phyloP scores from a whole-genome alignment of 2,113 vertebrate species.

The Plectropomus leopardus region DNA sequence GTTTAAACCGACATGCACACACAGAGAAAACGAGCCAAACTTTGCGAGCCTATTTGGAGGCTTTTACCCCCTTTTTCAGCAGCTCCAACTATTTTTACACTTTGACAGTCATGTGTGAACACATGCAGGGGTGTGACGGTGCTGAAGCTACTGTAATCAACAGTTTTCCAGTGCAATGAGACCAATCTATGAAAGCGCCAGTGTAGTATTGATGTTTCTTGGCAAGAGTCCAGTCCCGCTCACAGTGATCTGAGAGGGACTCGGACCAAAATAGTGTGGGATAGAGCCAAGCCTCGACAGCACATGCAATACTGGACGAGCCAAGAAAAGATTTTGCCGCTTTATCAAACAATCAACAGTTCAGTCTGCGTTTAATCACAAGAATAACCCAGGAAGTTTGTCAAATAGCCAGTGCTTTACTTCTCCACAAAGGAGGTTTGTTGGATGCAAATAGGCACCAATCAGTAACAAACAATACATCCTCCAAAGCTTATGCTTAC shows the following conservation, averaged over 20 bases:
- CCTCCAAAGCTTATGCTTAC: neutral
- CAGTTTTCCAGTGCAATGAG: slow-evolving; percentile 42
- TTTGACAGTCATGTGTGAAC: slow-evolving; percentile 15
- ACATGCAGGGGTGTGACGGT: slow-evolving; percentile 8
- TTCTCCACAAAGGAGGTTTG: slow-evolving; percentile 15
- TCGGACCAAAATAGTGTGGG: slow-evolving; percentile 33
- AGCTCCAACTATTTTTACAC: slow-evolving; percentile 26
- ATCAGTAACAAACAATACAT: slow-evolving; percentile 26
- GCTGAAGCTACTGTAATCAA: slow-evolving; percentile 31
- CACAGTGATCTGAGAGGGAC: slow-evolving; percentile 42
- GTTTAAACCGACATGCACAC: slow-evolving; percentile 38
- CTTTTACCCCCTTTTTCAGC: slow-evolving; percentile 23
- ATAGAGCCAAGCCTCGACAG: slow-evolving; percentile 43
- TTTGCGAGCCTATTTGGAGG: slow-evolving; percentile 34
- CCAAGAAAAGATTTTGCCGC: slow-evolving; percentile 42
- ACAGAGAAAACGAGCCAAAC: slow-evolving; percentile 31
- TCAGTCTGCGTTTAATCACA: slow-evolving; percentile 32
- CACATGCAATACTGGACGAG: slow-evolving; percentile 6
- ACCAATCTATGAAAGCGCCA: slow-evolving; percentile 47
- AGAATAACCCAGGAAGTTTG: slow-evolving; percentile 16
- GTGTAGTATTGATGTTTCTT: slow-evolving; percentile 48
- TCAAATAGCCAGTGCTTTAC: slow-evolving; percentile 16
- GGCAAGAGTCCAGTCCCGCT: slow-evolving; percentile 50
- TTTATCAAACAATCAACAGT: slow-evolving; percentile 40
- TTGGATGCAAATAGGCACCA: neutral